Conservation (phyloP, 1,140 invertebrate species). For the Agraylea sexmaculata region DNA sequence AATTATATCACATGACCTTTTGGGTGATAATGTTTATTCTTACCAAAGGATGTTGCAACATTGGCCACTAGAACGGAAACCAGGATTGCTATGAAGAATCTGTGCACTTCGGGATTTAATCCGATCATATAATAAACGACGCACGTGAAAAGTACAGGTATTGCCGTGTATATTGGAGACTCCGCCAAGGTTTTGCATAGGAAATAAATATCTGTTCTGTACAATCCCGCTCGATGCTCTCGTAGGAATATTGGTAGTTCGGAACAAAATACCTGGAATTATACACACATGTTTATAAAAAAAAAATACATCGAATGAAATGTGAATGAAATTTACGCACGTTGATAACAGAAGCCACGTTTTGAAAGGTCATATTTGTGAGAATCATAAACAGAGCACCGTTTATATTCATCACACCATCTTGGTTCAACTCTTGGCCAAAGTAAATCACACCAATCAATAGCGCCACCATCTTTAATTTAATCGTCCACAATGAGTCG, state of each 20-base stretch:
- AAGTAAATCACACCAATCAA: conserved; percentile 84
- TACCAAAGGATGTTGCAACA: conserved; percentile 85
- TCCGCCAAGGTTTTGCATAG: conserved; percentile 84
- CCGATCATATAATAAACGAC: conserved; percentile 85
- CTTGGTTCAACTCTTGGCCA: conserved; percentile 69
- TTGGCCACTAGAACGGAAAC: conserved; percentile 78
- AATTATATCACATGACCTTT: not conserved
- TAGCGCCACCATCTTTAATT: conserved; percentile 66
- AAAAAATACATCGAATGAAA: not conserved
- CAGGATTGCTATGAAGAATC: conserved; percentile 64
- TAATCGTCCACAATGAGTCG: conserved; percentile 4
- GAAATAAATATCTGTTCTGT: conserved; percentile 87
- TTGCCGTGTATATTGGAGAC: conserved; percentile 65
- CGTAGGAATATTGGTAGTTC: conserved; percentile 86
- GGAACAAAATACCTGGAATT: conserved; percentile 73
- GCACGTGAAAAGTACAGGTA: conserved; percentile 73
- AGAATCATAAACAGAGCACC: conserved; percentile 89
- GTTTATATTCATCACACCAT: conserved; percentile 91
- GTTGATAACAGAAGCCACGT: conserved; percentile 78
- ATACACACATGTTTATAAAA: not conserved
- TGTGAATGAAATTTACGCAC: conserved; percentile 44
- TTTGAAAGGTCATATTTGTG: conserved; percentile 89
- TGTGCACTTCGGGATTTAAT: conserved; percentile 54
- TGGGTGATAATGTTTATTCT: conserved; percentile 26
- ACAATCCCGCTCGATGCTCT: conserved; percentile 86